Percentiles rank a stretch among this genome's conserved stretches.
These are phyloP conservation scores for Lucilia sericata DNA, from an alignment of 1,140 invertebrate species.

Conservation along the genomic window DNA sequence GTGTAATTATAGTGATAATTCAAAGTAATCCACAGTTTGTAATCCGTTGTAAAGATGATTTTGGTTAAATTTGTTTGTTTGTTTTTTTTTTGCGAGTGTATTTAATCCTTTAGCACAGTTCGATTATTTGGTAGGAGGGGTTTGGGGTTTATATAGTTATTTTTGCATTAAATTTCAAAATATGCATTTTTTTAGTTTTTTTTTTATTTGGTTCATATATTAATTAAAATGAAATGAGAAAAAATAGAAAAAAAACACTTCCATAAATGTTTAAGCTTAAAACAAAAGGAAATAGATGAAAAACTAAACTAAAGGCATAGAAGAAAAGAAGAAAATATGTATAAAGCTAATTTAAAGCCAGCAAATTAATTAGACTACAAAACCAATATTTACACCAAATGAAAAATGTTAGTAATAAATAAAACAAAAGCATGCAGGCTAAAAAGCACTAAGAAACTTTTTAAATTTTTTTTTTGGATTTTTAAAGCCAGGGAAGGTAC, in stretches of 20 bases:
- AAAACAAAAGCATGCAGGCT: neutral
- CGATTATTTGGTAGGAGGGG: neutral
- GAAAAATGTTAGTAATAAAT: slow-evolving; percentile 16
- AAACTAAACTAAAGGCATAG: neutral
- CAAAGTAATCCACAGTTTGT: slow-evolving; percentile 1
- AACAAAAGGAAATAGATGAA: neutral
- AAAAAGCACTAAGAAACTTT: too few relatives aligned
- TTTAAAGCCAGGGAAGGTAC: slow-evolving; percentile 5
- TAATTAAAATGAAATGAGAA: slow-evolving; percentile 17
- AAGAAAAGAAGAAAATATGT: neutral
- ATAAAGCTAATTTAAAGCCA: neutral
- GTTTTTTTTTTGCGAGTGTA: neutral
- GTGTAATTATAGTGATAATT: neutral
- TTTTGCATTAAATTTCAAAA: neutral
- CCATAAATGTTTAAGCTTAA: neutral
- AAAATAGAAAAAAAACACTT: slow-evolving; percentile 18
- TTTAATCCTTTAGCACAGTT: slow-evolving; percentile 37
- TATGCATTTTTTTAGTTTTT: neutral
- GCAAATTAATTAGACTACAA: neutral
- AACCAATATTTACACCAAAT: neutral
- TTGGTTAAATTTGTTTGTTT: neutral
- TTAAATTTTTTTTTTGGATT: neutral
- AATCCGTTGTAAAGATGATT: neutral
- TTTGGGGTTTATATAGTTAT: neutral
- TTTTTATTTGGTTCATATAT: neutral